Percentiles rank a stretch among this genome's conserved stretches.
These are phyloP conservation scores for Xiphophorus hellerii DNA, from an alignment of 2,113 vertebrate species.

Conservation along the genomic window DNA sequence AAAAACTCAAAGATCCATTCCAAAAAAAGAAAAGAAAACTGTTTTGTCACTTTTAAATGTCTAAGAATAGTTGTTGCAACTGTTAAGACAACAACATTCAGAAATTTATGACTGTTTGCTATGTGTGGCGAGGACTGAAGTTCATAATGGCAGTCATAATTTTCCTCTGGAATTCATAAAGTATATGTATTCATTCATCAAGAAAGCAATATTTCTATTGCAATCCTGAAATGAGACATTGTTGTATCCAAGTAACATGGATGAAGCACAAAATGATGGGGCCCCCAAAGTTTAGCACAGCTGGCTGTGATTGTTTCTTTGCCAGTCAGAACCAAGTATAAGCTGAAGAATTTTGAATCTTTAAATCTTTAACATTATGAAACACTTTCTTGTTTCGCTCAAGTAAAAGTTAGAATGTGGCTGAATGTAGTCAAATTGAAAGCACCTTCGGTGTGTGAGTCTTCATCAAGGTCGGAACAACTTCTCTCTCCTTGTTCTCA, in stretches of 20 bases:
- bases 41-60: no score
- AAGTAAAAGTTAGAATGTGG: slow-evolving; percentile 10
- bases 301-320: neutral
- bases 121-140: no score
- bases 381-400: neutral
- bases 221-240: neutral
- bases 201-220: neutral
- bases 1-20: no score
- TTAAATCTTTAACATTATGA: neutral
- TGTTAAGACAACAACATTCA: no score
- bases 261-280: neutral
- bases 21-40: no score
- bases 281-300: no score
- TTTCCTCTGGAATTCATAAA: no score
- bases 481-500: slow-evolving; percentile 44
- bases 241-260: neutral
- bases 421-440: slow-evolving; percentile 32
- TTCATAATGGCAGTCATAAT: neutral
- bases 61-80: no score
- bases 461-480: slow-evolving; percentile 62
- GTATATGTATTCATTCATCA: no score
- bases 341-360: neutral
- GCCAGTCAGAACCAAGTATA: neutral
- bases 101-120: no score
- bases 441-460: slow-evolving; percentile 33